Percentiles rank a stretch among this genome's conserved stretches.
Evolutionary conservation across 2,113 vertebrate species (phyloP).

Genomic region (Ploceus nigricollis): DNA sequence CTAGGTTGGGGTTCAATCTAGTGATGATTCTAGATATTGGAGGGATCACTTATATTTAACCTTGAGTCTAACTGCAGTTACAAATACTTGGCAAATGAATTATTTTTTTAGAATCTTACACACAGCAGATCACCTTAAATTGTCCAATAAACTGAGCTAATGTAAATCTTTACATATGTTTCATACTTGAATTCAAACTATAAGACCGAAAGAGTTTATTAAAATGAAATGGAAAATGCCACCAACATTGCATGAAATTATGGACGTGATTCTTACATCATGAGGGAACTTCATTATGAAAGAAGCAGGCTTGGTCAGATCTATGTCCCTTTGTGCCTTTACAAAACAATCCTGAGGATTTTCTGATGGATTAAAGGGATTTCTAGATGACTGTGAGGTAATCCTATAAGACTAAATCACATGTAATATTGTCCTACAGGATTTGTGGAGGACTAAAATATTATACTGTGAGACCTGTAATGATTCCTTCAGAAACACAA

Average conservation of each 20-base stretch:
- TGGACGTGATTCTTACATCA: not conserved
- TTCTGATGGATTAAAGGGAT: conserved; percentile 43
- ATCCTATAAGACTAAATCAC: conserved; percentile 48
- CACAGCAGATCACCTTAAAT: not conserved
- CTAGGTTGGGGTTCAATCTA: not conserved
- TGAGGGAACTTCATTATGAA: not conserved
- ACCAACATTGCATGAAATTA: not conserved
- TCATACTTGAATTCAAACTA: not conserved
- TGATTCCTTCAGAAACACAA: not conserved
- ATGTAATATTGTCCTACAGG: not conserved
- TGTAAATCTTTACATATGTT: not conserved
- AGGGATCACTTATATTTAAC: not conserved
- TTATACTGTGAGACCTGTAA: not conserved
- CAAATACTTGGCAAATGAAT: not conserved
- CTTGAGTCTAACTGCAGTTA: not conserved
- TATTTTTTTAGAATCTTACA: not conserved
- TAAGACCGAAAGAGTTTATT: not conserved
- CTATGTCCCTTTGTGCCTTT: not conserved
- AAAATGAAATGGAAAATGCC: not conserved
- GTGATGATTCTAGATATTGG: not conserved
- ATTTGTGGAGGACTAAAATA: conserved; percentile 36
- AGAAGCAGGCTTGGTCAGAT: not conserved
- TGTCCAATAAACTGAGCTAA: rapidly evolving
- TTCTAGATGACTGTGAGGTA: conserved; percentile 31
- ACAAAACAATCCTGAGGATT: conserved; percentile 31